Base-by-base conservation (phyloP, 2,888 invertebrate genomes). In the Tetrapedia diversipes region DNA sequence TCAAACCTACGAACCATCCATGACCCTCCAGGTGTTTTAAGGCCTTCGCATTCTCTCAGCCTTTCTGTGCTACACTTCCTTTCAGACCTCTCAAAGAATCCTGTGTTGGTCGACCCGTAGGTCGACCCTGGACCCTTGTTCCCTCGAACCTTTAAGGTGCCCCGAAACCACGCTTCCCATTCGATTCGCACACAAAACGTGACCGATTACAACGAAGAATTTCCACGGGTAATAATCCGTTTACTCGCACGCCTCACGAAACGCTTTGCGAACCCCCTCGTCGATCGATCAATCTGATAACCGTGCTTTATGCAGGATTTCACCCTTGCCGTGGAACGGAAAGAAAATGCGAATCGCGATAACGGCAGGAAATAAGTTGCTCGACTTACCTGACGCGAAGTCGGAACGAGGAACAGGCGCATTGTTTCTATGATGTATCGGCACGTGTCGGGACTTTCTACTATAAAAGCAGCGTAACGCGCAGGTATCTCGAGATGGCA, bases 361-460 rank as follows among this genome's bases (percentile, higher is more conserved):
- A 45, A 10, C 60, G 29, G 7, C 24, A 51, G 65, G 59, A 77
- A 71, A 77, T 54, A 49, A 47, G 43, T 53, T 8, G 56, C 11
- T 19, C 54, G 47, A 32, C 34, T 22, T 39, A 16, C 19, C 56
- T 43, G 65, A 64, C 47, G 77, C 32, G 39, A 54, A 54, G 45
- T 60, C 63, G 53, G 59, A 74, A 69, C 59, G 24, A 61, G 60
- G 66, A 77, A 77, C 65, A 32, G 49, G 60, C 19, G 78, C 71
- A 78, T 78, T 77, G 77, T 77, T n/a, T 77, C 65, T 66, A 70
- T 77, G 77, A 70, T 77, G 77, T 77, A 77, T 77, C 77, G 77
- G 60, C 65, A 43, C 65, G 65, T 47, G 77, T 66, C 43, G 54
- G 24, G 29, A 78, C 78, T 78, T 78, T 78, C 78, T 78, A 78